Base-by-base conservation (phyloP, 1,140 invertebrate species). In the Penaeus vannamei region DNA sequence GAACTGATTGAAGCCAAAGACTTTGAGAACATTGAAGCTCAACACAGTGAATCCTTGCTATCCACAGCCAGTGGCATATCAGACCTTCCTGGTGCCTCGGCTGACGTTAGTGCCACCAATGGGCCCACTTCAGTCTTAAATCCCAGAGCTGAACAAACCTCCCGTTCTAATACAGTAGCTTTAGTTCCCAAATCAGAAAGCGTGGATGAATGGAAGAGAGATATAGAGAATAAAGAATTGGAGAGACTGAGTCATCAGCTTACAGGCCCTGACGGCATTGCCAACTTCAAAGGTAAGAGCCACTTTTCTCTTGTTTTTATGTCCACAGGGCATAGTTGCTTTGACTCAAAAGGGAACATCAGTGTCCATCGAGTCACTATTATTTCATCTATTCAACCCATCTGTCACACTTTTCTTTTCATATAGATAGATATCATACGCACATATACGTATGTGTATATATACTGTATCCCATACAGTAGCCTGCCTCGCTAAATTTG, bases 1-100 rank as follows among this genome's bases (percentile, higher is more conserved):
- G 93, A 94, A 81, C 90, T 94, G 32, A 94, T 94, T 87, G 92
- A 93, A 42, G 93, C 93, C 0, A 92, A 93, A 36, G 94, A 94
- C 87, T 95, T 94, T 90, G 93, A 93, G 0, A 92, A 92, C 66
- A 94, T 94, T 81, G 93, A 94, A 90, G 93, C 93, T 91, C 42
- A 94, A 93, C 87, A 93, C 92, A 29, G 92, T 92, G 80, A 92
- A 89, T 66, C 89, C 82, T 69, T 79, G 23, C 26, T 69, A 64
- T 83, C 72, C 20, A 12, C 69, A 72, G 60, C 76, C 89, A 91
- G 86, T 87, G 90, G 89, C 94, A 94, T 88, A 93, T 93, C 23
- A 94, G 94, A 90, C 91, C 94, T 32, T 92, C 92, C 66, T 32
- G 22, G 36, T 2, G 84, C 46, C 20, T 64, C 53, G 62, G 77